Base-by-base conservation (phyloP, 30 jellyfish, hydroid and myxozoan genomes). In the Turritopsis dohrnii region DNA sequence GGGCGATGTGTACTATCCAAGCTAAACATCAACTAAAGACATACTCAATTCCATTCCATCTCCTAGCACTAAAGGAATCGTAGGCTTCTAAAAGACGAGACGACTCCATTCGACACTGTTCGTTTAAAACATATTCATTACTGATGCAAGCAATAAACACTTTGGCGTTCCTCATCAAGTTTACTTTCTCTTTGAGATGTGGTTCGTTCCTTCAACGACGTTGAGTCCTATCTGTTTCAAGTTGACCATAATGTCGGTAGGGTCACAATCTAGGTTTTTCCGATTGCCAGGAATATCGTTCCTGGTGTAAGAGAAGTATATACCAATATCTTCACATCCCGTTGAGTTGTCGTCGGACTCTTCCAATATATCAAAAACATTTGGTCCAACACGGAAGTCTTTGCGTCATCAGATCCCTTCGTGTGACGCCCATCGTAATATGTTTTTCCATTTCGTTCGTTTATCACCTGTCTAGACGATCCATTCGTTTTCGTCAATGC, bases 121-220 rank as follows among this genome's bases (percentile, higher is more conserved):
- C 77, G 85, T 89, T 65, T n/a, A 82, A 85, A 29, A 82, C 94
- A 29, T 89, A 89, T 60, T 84, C 86, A 29, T 89, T 90, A 66
- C 94, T 89, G 79, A 89, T 89, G 88, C 96, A 89, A 23, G 96
- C 96, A 21, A 89, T 71, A 53, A 89, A 89, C 18, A 89, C 94
- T 54, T 81, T 89, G 8, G 96, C 90, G 1, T 76, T 81, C 76
- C 84, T 89, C 89, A 89, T 89, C 85, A 82, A 22, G 26, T 16
- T 66, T 25, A 88, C 88, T 18, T 87, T 81, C 52, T 52, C 74
- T 66, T 71, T 89, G 83, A 89, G 21, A 71, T 28, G 22, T 86
- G 83, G 30, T 76, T 83, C 0, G 83, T 20, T 69, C 90, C 52
- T n/a, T 74, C n/a, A 16, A 75, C 90, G 53, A 88, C 83, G 7